Evolutionary conservation across 2,113 vertebrate species (phyloP).

Genomic region (Oncorhynchus clarkii): DNA sequence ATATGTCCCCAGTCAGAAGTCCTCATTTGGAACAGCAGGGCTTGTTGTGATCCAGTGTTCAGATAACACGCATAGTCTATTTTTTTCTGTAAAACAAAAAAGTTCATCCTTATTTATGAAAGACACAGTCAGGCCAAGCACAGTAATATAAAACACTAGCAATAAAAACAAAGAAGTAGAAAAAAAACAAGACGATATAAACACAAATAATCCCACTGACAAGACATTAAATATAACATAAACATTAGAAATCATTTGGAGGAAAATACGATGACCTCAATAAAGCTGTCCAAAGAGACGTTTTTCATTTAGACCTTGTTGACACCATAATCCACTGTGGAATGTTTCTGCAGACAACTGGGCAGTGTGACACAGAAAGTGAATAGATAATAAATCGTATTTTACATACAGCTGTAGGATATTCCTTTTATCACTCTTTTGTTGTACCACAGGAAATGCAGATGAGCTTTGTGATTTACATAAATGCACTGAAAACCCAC

Average conservation of each 20-base stretch:
- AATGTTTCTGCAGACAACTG: conserved; percentile 20
- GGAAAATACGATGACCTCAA: neutral
- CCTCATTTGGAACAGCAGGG: too few relatives aligned
- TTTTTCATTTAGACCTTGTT: neutral
- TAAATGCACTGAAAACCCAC: too few relatives aligned
- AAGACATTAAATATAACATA: neutral
- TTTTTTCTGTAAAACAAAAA: neutral
- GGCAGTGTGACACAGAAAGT: neutral
- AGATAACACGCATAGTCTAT: neutral
- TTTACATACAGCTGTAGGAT: too few relatives aligned
- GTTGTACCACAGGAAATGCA: too few relatives aligned
- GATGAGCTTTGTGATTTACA: too few relatives aligned
- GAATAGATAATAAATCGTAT: conserved; percentile 18
- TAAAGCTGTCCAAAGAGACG: neutral
- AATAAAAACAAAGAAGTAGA: neutral
- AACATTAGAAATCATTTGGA: neutral
- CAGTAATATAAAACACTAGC: neutral
- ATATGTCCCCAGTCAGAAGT: neutral
- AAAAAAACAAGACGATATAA: neutral
- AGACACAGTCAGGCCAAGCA: neutral
- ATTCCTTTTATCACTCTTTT: too few relatives aligned
- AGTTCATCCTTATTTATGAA: neutral
- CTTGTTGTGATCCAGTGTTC: neutral
- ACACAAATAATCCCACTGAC: neutral
- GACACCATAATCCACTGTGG: conserved; percentile 26